A percentile compares a stretch with the other conserved stretches of the same genome.
Evolutionary conservation across 1,140 invertebrate species (phyloP).

Genomic region (Cyclargus thomasi): DNA sequence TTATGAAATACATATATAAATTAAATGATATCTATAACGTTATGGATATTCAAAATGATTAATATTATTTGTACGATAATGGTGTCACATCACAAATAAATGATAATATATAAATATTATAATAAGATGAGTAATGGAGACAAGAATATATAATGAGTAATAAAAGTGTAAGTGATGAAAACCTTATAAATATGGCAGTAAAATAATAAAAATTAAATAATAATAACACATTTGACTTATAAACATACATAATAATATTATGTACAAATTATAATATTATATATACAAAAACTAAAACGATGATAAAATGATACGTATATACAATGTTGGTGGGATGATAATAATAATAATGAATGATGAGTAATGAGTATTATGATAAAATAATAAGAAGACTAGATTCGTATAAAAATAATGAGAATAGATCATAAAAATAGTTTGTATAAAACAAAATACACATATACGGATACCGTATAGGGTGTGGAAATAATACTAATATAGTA

Average conservation of each 20-base stretch:
- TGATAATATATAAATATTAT: neutral
- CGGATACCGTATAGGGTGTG: conserved; percentile 69
- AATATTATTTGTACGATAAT: neutral
- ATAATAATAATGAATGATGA: conserved; percentile 24
- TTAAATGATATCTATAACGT: neutral
- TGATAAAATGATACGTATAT: conserved; percentile 23
- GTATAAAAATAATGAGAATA: conserved; percentile 32
- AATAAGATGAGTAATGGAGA: neutral
- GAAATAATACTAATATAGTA: conserved; percentile 68
- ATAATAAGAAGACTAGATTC: conserved; percentile 48
- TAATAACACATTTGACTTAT: conserved; percentile 2
- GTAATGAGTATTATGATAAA: conserved; percentile 40
- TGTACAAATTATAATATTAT: conserved; percentile 11
- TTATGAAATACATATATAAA: conserved; percentile 15
- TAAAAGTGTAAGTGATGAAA: neutral
- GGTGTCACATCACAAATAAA: neutral
- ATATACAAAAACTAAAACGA: conserved; percentile 18
- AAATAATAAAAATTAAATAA: conserved; percentile 2
- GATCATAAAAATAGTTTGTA: conserved; percentile 37
- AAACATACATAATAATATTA: neutral
- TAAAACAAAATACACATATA: conserved; percentile 65
- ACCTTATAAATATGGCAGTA: conserved; percentile 18
- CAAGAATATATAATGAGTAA: neutral
- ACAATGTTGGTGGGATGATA: conserved; percentile 8
- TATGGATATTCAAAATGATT: neutral